Base-by-base conservation (phyloP, 2,888 invertebrate genomes). In the Norana najaformis region DNA sequence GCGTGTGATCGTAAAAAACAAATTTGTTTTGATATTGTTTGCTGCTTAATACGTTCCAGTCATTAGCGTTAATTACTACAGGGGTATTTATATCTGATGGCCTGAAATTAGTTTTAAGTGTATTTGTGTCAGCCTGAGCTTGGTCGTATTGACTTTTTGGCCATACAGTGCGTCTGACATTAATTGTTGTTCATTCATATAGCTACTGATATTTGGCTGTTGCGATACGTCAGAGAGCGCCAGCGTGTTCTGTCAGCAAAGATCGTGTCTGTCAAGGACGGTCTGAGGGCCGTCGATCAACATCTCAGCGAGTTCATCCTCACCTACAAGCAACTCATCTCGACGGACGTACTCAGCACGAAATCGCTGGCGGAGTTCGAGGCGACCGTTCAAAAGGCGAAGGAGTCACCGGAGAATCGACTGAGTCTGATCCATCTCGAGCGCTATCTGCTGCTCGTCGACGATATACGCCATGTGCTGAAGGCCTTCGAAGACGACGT, bases 231-330 rank as follows among this genome's bases (percentile, higher is more conserved):
- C 85, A 85, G 23, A 85, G 85, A 37, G 16, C 85, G 37, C 14
- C 85, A 85, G 85, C 36, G 35, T 35, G 0, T 5, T 36, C 85
- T 85, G 18, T 85, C 85, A 18, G 35, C 20, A 85, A 35, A 23
- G 37, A 37, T 85, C 36, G 85, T 37, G 35, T 35, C 36, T 23
- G 36, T 85, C 36, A 85, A 85, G 37, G 85, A 85, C 20, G 6
- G 37, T 35, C 85, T 85, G 36, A 85, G 85, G 37, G 20, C 37
- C 37, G 36, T 85, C n/a, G 85, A 85, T 85, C 85, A 85, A 85
- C 85, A 85, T 36, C 85, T 85, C n/a, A 85, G 36, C 36, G 85
- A 85, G 23, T 85, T 85, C 85, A 85, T 85, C 37, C 85, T 85
- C 2, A 37, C 85, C 85, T 85, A 85, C 85, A 85, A 37, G 37